Evolutionary conservation across 2,888 invertebrate species (phyloP), one percentile per base, ranked within the genome.

Genomic region (Amphipoea lucens): DNA sequence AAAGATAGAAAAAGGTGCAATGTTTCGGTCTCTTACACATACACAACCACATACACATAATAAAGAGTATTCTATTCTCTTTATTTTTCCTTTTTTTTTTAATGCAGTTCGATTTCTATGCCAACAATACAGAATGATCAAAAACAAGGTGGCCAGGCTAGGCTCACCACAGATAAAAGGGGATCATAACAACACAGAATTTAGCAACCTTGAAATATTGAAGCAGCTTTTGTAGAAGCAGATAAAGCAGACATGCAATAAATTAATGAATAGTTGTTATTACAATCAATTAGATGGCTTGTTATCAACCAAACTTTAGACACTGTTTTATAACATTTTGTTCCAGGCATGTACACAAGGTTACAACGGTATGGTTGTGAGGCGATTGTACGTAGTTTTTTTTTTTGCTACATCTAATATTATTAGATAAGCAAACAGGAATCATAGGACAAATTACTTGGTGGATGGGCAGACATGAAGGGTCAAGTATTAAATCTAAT

Each of bases 401-500:
- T 42, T 9, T 48, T 48, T 48, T 48, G 45, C 0, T 11, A 17
- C 20, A 57, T 12, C 17, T 4, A 40, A 62, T 2, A 62, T 54
- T 23, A 83, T 54, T 81, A 75, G 9, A 12, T 62, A 62, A 48
- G 29, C 23, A 76, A 83, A 81, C 42, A 17, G n/a, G n/a, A 74
- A 54, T 62, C 48, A 11, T 40, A 14, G 29, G 63, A 67, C n/a
- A 60, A 54, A 36, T 65, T 60, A 54, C 51, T 65, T 60, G 3
- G 14, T 60, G 14, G 6, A 54, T 62, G 36, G n/a, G 36, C 29
- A 60, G 51, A n/a, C 48, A 17, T 0, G 11, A 57, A 65, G 36
- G 23, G 20, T 62, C 36, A 74, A 57, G 1, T 42, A 7, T 48
- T 74, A 72, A 68, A 84, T 67, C 14, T 65, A 45, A 88, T 90